Evolutionary conservation across 2,888 invertebrate genomes (phyloP), one percentile per base, ranked within the genome.

Genomic region (Apodemia zela): DNA sequence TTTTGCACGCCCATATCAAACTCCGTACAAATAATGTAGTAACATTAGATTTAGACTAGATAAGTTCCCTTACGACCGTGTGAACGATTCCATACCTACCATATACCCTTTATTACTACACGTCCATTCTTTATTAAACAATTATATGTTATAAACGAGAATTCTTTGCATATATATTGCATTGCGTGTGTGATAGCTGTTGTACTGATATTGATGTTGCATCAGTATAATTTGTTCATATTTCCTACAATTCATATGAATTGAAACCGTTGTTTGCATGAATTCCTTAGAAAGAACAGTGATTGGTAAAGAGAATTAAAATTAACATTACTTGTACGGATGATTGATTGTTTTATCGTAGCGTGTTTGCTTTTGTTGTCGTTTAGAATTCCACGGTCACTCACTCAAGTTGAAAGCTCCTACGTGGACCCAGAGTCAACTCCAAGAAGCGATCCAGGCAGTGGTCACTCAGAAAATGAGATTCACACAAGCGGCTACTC

Each of bases 391-490:
- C 93, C 94, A 93, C 88, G 93, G 94, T 80, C 93, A 89, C 86
- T 89, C 94, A 77, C 93, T 94, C 90, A 95, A 95, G 92, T 88
- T 94, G 92, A 95, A 95, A 93, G 93, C 94, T 60, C 95, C 95
- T 60, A 94, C 94, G 68, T 96, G 96, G 96, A 95, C 94, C 13
- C 95, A 95, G 77, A 93, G 92, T 65, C 95, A 95, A 80, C 94
- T 96, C 57, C 94, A 95, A 81, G 95, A 95, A 78, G 96, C 96
- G 58, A 95, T 96, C 68, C 94, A 95, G 74, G 95, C 95, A 0
- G 95, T 96, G 60, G 94, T 95, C 72, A 94, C 94, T 4, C 96
- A 96, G 83, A 93, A 93, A 79, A 94, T 96, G 95, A 93, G 95
- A 66, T 96, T 96, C 85, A 95, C 96, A 6, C 95, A 95, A 82